phyloP scores from a whole-genome alignment of 37 sponge, comb jelly and placozoan species.

The Bolinopsis microptera region DNA sequence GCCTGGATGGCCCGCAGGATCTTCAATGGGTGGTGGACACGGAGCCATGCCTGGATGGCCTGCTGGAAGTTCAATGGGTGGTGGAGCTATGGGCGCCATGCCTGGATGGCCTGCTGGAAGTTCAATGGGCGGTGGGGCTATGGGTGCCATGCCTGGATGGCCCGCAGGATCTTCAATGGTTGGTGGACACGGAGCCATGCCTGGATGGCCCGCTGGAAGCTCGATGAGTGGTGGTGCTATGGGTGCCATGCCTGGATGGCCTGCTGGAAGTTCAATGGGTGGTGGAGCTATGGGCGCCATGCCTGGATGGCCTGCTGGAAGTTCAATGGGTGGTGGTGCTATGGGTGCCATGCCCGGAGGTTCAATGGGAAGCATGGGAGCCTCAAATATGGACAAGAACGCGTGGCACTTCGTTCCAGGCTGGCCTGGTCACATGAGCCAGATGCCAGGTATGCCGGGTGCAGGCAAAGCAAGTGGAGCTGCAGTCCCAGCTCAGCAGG shows the following conservation, averaged over 20 bases:
- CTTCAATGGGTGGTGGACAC: conserved; percentile 36
- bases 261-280: conserved; percentile 9
- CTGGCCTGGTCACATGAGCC: conserved; percentile 66
- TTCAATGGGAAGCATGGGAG: neutral
- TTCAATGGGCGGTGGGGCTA: conserved; percentile 10
- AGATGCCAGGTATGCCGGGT: neutral
- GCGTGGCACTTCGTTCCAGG: conserved; percentile 55
- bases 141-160: conserved; percentile 63
- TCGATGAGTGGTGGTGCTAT: neutral
- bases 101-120: conserved; percentile 29
- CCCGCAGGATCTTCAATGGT: conserved; percentile 27
- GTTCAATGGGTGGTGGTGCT: conserved; percentile 21
- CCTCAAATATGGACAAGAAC: conserved; percentile 23
- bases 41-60: neutral
- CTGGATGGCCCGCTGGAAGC: conserved; percentile 64
- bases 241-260: conserved; percentile 35
- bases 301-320: conserved; percentile 62
- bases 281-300: conserved; percentile 41
- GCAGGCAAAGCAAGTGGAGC: neutral
- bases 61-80: neutral
- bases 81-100: neutral
- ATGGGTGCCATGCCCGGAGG: neutral
- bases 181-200: conserved; percentile 11
- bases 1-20: conserved; percentile 59
- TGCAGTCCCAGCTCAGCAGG: neutral